Percentiles rank a stretch among this genome's conserved stretches.
These are phyloP conservation scores for Amitus sp. DNA, from an alignment of 2,888 invertebrate genomes.

Conservation along the genomic window DNA sequence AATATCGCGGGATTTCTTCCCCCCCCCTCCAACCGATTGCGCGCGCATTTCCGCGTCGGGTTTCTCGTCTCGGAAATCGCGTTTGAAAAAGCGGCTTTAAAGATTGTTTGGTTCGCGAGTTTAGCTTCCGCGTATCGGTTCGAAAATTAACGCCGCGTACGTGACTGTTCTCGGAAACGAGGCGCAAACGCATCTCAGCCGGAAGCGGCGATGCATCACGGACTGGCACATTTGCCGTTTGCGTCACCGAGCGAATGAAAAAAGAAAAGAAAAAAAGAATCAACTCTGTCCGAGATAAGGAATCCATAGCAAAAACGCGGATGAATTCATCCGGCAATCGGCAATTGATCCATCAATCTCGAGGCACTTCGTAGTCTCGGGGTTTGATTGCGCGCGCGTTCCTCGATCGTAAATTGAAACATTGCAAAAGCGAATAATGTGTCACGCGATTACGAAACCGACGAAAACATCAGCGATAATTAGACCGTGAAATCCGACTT, in stretches of 20 bases:
- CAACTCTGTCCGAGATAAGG: too few relatives aligned
- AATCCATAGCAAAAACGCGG: too few relatives aligned
- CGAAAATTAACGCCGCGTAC: slow-evolving; percentile 11
- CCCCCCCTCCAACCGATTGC: too few relatives aligned
- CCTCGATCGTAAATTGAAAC: not conserved
- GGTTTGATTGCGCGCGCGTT: not conserved
- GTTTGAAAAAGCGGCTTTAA: too few relatives aligned
- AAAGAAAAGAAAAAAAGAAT: too few relatives aligned
- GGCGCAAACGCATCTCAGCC: slow-evolving; percentile 2
- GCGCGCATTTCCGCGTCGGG: not conserved
- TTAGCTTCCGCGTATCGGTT: slow-evolving; percentile 10
- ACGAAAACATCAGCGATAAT: not conserved
- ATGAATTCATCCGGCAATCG: not conserved
- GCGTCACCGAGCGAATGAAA: too few relatives aligned
- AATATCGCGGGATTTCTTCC: too few relatives aligned
- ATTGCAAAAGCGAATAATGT: not conserved
- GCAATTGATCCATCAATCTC: not conserved
- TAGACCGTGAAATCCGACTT: slow-evolving; percentile 7
- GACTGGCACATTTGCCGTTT: too few relatives aligned
- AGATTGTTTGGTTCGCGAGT: too few relatives aligned
- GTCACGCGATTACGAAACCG: not conserved
- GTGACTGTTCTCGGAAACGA: slow-evolving; percentile 11
- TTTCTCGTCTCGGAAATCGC: not conserved
- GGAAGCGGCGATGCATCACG: not conserved
- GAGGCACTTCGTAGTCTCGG: not conserved